These are phyloP conservation scores for Patagioenas fasciata DNA, from an alignment of 2,113 vertebrate species.

Conservation along the genomic window DNA sequence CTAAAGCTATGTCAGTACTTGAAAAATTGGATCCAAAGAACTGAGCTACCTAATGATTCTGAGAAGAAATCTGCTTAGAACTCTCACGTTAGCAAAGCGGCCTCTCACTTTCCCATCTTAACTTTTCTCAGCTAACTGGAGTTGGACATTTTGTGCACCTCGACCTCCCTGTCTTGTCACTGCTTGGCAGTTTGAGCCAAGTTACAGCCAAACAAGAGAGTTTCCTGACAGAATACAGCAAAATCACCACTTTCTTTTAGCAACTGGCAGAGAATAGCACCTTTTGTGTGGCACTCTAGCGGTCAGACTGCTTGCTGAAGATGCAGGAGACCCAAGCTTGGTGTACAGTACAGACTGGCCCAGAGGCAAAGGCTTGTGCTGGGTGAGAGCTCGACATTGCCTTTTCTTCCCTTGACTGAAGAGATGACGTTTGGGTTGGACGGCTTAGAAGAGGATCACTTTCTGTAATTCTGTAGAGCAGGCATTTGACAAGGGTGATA, in stretches of 20 bases:
- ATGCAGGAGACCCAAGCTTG: not conserved
- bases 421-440: not conserved
- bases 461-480: not conserved
- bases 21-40: not conserved
- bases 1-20: not conserved
- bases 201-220: not conserved
- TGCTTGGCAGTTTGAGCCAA: rapidly evolving
- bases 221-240: not conserved
- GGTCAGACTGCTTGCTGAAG: not conserved
- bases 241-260: not conserved
- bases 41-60: not conserved
- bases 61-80: not conserved
- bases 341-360: not conserved
- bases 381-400: not conserved
- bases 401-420: not conserved
- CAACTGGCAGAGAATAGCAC: not conserved
- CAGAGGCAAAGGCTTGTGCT: not conserved
- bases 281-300: not conserved
- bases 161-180: not conserved
- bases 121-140: not conserved
- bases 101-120: not conserved
- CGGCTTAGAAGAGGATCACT: not conserved
- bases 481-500: not conserved
- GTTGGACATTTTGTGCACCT: not conserved
- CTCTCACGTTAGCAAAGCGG: not conserved